phyloP scores from a whole-genome alignment of 1,140 invertebrate species.

The Drosophila subpulchrella region DNA sequence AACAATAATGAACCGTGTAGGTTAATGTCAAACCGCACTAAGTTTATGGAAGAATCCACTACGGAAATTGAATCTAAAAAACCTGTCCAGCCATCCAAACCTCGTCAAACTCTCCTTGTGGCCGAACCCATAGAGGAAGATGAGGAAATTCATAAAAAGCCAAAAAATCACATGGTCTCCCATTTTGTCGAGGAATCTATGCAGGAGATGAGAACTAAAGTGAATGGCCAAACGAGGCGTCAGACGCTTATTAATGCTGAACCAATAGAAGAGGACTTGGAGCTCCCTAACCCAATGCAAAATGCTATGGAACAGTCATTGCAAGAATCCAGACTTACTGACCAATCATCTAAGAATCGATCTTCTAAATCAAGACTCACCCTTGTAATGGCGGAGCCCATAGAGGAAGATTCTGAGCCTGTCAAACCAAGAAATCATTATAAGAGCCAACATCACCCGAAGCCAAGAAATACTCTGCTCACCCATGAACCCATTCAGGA shows the following conservation, averaged over 20 bases:
- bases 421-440: background rate
- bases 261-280: slow-evolving; percentile 3
- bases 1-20: background rate
- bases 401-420: background rate
- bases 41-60: background rate
- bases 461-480: background rate
- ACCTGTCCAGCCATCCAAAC: background rate
- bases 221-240: background rate
- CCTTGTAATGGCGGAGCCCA: background rate
- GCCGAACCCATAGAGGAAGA: slow-evolving; percentile 25
- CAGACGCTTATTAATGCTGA: background rate
- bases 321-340: background rate
- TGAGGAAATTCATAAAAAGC: background rate
- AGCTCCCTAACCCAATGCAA: background rate
- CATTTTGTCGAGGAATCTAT: too few relatives aligned
- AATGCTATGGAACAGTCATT: background rate
- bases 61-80: background rate
- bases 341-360: background rate
- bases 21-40: background rate
- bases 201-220: background rate
- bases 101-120: slow-evolving; percentile 13
- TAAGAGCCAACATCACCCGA: background rate
- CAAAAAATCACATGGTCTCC: background rate
- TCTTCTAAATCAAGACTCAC: background rate
- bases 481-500: background rate